Conservation (phyloP, 2,113 vertebrate genomes). For the Saguinus midas region DNA sequence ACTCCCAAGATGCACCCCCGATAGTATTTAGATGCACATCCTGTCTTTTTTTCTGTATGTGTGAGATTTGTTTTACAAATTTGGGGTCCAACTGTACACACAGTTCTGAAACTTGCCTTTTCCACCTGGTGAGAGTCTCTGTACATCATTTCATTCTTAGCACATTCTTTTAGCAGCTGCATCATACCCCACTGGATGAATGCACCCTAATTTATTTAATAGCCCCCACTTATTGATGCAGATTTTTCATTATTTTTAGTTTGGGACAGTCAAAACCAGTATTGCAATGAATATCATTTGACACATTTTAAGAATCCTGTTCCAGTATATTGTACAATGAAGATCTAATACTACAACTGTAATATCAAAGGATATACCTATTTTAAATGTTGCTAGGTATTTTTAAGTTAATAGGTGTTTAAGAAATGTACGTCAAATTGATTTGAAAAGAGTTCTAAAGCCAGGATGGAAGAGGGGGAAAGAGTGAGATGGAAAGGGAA, state of each 20-base stretch:
- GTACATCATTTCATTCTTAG: background rate
- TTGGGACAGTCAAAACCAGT: background rate
- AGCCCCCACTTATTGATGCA: background rate
- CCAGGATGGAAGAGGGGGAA: background rate
- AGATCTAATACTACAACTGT: background rate
- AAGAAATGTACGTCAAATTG: background rate
- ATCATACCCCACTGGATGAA: background rate
- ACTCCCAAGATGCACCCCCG: background rate
- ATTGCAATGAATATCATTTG: background rate
- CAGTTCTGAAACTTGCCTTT: background rate
- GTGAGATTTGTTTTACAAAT: conserved; percentile 10
- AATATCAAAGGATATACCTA: background rate
- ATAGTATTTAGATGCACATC: background rate
- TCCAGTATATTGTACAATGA: background rate
- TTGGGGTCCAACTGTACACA: background rate
- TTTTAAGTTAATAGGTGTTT: background rate
- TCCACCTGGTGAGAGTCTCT: background rate
- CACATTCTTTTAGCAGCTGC: background rate
- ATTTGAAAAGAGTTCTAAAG: background rate
- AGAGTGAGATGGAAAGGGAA: background rate
- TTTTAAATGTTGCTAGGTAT: background rate
- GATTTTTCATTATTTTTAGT: background rate
- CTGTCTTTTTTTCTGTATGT: background rate
- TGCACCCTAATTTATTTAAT: background rate
- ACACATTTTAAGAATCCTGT: background rate